phyloP scores from a whole-genome alignment of 1,140 invertebrate species.

The Bombus vancouverensis region DNA sequence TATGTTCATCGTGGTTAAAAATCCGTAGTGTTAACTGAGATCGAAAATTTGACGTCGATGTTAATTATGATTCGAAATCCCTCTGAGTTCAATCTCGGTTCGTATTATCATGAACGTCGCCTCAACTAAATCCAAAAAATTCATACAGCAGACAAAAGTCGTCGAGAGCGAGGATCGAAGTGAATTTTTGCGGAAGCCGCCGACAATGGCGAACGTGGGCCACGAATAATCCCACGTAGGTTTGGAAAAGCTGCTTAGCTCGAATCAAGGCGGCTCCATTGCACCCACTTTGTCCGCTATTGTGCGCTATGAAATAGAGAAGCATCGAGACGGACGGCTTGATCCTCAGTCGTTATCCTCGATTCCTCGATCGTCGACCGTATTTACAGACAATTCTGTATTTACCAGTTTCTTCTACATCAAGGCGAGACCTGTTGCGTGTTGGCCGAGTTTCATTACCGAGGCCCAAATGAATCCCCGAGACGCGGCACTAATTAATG shows the following conservation, averaged over 20 bases:
- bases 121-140: background rate
- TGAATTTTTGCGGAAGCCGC: conserved; percentile 13
- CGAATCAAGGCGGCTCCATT: conserved; percentile 36
- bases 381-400: conserved; percentile 33
- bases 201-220: conserved; percentile 41
- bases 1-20: no score
- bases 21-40: no score
- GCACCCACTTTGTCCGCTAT: conserved; percentile 31
- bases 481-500: conserved; percentile 72
- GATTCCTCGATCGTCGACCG: conserved; percentile 3
- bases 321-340: background rate
- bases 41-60: no score
- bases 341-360: background rate
- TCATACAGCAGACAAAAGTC: background rate
- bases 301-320: conserved; percentile 38
- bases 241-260: conserved; percentile 45
- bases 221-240: conserved; percentile 42
- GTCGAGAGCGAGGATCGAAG: background rate
- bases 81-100: background rate
- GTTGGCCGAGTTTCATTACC: conserved; percentile 72
- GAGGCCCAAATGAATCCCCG: conserved; percentile 68
- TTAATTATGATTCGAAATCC: background rate
- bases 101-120: background rate
- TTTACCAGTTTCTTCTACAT: background rate
- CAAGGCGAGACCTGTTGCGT: conserved; percentile 47